phyloP scores from a whole-genome alignment of 2,888 invertebrate genomes.

The Drosophila mimetica region DNA sequence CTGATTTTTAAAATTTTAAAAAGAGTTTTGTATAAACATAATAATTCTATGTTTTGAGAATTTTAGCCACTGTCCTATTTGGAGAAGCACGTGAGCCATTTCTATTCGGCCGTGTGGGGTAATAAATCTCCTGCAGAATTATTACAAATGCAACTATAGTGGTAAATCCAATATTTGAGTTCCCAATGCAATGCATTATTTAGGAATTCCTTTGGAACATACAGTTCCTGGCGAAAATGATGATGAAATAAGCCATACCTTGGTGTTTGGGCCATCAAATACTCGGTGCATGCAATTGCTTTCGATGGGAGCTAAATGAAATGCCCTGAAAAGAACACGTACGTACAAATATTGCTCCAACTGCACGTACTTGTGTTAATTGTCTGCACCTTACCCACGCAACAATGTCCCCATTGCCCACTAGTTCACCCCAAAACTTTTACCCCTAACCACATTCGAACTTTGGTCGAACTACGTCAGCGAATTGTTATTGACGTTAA shows the following conservation, averaged over 20 bases:
- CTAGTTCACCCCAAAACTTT: not conserved
- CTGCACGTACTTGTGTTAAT: constrained; percentile 19
- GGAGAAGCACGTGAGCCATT: constrained; percentile 9
- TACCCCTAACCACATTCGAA: constrained; percentile 1
- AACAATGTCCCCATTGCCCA: constrained; percentile 12
- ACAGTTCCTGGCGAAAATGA: not conserved
- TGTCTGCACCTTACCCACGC: not conserved
- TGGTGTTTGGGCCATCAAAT: not conserved
- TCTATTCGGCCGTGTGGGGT: not conserved
- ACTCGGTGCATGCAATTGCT: not conserved
- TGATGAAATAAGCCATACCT: constrained; percentile 13
- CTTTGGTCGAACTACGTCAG: constrained; percentile 29
- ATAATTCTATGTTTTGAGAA: too few relatives aligned
- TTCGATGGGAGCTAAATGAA: not conserved
- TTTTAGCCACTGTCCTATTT: not conserved
- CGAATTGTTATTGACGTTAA: constrained; percentile 15
- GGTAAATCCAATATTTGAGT: not conserved
- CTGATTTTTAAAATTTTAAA: too few relatives aligned
- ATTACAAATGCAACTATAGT: not conserved
- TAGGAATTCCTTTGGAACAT: not conserved
- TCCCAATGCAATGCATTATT: not conserved
- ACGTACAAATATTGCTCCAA: constrained; percentile 22
- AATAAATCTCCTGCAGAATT: not conserved
- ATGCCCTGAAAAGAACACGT: constrained; percentile 24
- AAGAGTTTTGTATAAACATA: not conserved